phyloP scores from a whole-genome alignment of 1,140 invertebrate genomes.

The Drosophila nikananu region DNA sequence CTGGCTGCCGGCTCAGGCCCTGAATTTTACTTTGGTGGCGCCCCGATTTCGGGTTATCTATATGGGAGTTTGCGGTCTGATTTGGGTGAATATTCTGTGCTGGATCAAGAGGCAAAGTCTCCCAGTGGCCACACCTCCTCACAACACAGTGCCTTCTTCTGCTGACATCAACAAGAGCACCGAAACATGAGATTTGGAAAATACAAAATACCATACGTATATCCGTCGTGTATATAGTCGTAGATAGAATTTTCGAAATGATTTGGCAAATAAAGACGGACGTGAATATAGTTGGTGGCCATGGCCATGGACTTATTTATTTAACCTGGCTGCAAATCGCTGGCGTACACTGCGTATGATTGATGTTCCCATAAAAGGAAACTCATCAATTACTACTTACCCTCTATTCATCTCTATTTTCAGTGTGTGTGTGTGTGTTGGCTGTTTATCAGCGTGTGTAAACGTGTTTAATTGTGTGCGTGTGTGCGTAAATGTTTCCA shows the following conservation, averaged over 20 bases:
- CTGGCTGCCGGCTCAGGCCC: conserved; percentile 91
- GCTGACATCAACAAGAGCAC: conserved; percentile 14
- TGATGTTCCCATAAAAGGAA: conserved; percentile 80
- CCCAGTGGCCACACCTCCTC: conserved; percentile 9
- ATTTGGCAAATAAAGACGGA: conserved; percentile 65
- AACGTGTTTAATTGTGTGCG: conserved; percentile 79
- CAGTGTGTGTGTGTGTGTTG: conserved; percentile 22
- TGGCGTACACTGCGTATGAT: conserved; percentile 75
- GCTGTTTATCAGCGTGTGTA: conserved; percentile 68
- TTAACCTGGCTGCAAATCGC: conserved; percentile 63
- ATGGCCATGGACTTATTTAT: conserved; percentile 48
- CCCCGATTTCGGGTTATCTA: conserved; percentile 89
- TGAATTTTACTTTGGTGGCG: conserved; percentile 91
- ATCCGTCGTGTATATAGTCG: conserved; percentile 30
- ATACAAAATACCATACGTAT: conserved; percentile 1
- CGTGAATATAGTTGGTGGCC: not conserved
- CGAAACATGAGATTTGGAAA: conserved; percentile 40
- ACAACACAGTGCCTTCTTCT: conserved; percentile 8
- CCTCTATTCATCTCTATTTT: conserved; percentile 53
- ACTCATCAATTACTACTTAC: conserved; percentile 80
- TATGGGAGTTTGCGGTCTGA: conserved; percentile 89
- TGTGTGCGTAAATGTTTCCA: conserved; percentile 81
- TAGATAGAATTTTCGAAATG: conserved; percentile 54
- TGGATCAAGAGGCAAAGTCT: conserved; percentile 89
- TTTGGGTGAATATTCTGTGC: conserved; percentile 92